Conservation (phyloP, 1,140 invertebrate genomes). For the Hyphantria cunea region DNA sequence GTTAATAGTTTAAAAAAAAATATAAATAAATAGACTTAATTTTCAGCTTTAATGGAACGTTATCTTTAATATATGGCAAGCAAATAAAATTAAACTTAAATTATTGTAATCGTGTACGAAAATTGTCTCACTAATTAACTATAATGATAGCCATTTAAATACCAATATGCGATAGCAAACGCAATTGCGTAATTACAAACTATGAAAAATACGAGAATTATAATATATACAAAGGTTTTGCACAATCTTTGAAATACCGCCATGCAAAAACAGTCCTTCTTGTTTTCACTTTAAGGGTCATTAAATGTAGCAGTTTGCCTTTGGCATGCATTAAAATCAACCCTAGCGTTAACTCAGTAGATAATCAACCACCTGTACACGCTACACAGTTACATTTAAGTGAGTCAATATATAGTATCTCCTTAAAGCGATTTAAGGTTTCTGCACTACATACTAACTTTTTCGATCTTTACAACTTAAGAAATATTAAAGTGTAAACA, state of each 20-base stretch:
- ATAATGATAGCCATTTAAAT: constrained; percentile 28
- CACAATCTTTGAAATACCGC: not conserved
- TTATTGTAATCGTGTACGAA: constrained; percentile 22
- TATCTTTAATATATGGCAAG: constrained; percentile 10
- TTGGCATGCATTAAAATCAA: constrained; percentile 5
- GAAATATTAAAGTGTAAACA: too few relatives aligned
- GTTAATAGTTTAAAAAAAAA: too few relatives aligned
- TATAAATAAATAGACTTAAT: constrained; percentile 14
- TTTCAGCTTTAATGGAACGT: constrained; percentile 5
- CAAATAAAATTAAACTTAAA: constrained; percentile 15
- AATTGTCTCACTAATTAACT: constrained; percentile 30
- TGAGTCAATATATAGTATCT: not conserved
- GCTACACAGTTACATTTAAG: constrained; percentile 3
- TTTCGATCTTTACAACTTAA: too few relatives aligned
- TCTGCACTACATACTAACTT: too few relatives aligned
- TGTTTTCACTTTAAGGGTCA: not conserved
- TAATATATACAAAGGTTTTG: not conserved
- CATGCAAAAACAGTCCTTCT: constrained; percentile 1
- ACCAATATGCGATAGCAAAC: constrained; percentile 22
- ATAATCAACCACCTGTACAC: constrained; percentile 25
- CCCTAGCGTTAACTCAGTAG: constrained; percentile 12
- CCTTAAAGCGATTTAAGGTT: too few relatives aligned
- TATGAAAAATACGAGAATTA: constrained; percentile 25
- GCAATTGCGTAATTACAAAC: constrained; percentile 23
- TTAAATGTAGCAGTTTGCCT: not conserved